phyloP scores from a whole-genome alignment of 2,888 invertebrate genomes.

The Galerucella pusilla region DNA sequence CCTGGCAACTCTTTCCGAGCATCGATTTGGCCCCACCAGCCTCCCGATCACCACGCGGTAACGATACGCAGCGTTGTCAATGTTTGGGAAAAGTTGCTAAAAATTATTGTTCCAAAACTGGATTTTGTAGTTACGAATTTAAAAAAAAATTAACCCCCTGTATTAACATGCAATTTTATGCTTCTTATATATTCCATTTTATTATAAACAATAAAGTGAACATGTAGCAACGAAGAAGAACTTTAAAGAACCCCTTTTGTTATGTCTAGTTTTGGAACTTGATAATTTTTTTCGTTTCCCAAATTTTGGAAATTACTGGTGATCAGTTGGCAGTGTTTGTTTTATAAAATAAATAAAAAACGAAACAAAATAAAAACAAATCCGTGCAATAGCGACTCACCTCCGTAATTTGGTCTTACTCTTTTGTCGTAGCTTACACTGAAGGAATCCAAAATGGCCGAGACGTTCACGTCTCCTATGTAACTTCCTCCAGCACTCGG shows the following conservation, averaged over 20 bases:
- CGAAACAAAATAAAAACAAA: slow-evolving; percentile 14
- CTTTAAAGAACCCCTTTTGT: too few relatives aligned
- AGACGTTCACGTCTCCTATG: slow-evolving; percentile 94
- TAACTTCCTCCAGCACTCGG: slow-evolving; percentile 81
- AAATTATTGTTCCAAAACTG: background rate
- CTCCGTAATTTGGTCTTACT: slow-evolving; percentile 99
- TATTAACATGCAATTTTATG: too few relatives aligned
- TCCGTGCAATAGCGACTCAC: slow-evolving; percentile 70
- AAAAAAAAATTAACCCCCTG: too few relatives aligned
- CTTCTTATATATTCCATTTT: too few relatives aligned
- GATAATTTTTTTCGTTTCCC: too few relatives aligned
- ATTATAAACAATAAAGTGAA: too few relatives aligned
- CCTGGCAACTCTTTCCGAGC: slow-evolving; percentile 62
- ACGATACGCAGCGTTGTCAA: slow-evolving; percentile 33
- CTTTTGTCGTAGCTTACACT: slow-evolving; percentile 98
- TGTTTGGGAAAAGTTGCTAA: slow-evolving; percentile 18
- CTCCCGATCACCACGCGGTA: slow-evolving; percentile 43
- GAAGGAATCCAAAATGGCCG: slow-evolving; percentile 94
- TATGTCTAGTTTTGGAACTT: too few relatives aligned
- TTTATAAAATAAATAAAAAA: slow-evolving; percentile 7
- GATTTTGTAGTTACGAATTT: too few relatives aligned
- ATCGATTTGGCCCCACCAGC: slow-evolving; percentile 64
- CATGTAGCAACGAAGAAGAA: too few relatives aligned
- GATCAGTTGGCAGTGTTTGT: slow-evolving; percentile 29
- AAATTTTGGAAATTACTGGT: background rate